Conservation (phyloP, 2,113 vertebrate genomes). For the Marcusenius ussheri region DNA sequence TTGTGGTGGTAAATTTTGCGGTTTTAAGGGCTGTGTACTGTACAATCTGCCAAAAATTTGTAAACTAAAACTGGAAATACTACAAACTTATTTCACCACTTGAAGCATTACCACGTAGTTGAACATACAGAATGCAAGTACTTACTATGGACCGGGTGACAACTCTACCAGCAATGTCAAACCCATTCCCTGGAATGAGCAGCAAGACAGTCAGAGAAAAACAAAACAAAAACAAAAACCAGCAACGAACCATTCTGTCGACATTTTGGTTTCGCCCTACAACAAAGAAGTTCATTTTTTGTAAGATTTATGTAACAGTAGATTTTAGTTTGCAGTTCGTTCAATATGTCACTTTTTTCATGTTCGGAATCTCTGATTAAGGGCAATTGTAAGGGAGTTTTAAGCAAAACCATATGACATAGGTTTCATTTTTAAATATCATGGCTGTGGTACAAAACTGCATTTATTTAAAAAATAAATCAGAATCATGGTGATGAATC, state of each 20-base stretch:
- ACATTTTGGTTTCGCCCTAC: neutral
- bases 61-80: neutral
- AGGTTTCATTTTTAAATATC: neutral
- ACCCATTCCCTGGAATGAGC: neutral
- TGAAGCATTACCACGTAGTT: neutral
- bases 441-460: neutral
- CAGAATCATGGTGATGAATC: neutral
- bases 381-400: neutral
- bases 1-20: neutral
- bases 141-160: neutral
- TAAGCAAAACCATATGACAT: neutral
- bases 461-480: neutral
- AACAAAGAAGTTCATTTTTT: neutral
- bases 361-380: neutral
- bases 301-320: neutral
- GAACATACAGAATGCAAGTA: neutral
- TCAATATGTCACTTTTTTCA: neutral
- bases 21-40: neutral
- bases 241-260: neutral
- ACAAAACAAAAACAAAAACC: neutral
- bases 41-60: neutral
- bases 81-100: neutral
- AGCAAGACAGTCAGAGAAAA: neutral
- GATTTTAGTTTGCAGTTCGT: neutral
- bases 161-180: neutral